A percentile compares a stretch with the other conserved stretches of the same genome.
phyloP scores from a whole-genome alignment of 2,113 vertebrate species.

The Nothobranchius kuhntae region DNA sequence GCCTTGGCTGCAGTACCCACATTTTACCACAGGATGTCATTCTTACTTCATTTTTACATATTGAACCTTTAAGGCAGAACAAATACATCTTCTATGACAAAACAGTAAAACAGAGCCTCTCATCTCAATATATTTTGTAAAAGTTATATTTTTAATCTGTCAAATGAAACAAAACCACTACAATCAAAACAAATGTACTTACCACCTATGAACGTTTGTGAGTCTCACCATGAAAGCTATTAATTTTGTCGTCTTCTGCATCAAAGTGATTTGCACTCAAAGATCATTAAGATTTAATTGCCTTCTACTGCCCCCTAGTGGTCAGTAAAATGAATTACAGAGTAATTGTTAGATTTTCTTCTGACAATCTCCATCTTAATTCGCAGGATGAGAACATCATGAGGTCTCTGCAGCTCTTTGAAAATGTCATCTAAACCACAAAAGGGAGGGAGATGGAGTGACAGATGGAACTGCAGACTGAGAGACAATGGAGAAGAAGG shows the following conservation, averaged over 20 bases:
- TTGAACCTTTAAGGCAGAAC: no score
- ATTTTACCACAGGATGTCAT: no score
- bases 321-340: constrained; percentile 42
- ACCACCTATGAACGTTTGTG: constrained; percentile 6
- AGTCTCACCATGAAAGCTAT: constrained; percentile 11
- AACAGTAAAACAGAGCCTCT: not conserved
- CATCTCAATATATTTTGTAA: not conserved
- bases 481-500: constrained; percentile 5
- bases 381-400: constrained; percentile 96
- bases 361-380: constrained; percentile 21
- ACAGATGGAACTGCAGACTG: constrained; percentile 1
- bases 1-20: no score
- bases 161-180: not conserved
- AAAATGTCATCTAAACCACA: constrained; percentile 90
- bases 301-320: constrained; percentile 61
- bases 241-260: constrained; percentile 35
- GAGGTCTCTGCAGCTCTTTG: constrained; percentile 95
- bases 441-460: constrained; percentile 5
- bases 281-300: constrained; percentile 19
- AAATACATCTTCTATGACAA: no score
- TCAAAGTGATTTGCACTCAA: constrained; percentile 16
- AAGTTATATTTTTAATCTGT: not conserved
- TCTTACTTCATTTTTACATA: no score
- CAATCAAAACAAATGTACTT: constrained; percentile 11
- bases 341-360: constrained; percentile 26